Evolutionary conservation across 2,797 vertebrate species (phyloP).

Genomic region (Coluber constrictor): DNA sequence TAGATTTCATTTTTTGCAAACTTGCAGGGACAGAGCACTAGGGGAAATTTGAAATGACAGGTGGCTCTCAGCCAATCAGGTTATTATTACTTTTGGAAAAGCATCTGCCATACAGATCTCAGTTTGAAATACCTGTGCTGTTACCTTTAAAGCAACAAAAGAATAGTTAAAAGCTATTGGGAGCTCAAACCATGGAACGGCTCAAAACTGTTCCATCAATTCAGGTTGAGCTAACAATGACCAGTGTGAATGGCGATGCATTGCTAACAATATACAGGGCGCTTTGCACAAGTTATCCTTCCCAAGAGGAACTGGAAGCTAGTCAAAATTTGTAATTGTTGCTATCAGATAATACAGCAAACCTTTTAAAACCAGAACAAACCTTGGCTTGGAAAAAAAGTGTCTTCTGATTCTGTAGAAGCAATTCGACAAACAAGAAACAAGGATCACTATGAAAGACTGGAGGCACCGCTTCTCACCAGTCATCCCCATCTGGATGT

Average conservation of each 20-base stretch:
- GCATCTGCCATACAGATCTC: no score
- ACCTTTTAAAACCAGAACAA: background rate
- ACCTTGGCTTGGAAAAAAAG: background rate
- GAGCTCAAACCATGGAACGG: background rate
- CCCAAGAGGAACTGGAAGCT: background rate
- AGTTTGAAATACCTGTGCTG: background rate
- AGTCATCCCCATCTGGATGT: background rate
- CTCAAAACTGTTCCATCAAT: background rate
- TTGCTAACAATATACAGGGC: background rate
- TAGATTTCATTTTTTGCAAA: background rate
- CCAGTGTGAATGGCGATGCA: background rate
- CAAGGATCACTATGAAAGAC: background rate
- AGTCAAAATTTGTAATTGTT: background rate
- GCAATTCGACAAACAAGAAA: background rate
- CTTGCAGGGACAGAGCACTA: background rate
- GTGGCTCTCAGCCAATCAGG: background rate
- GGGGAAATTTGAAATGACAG: background rate
- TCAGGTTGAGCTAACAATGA: background rate
- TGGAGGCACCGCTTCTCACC: background rate
- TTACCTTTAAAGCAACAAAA: background rate
- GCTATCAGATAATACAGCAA: background rate
- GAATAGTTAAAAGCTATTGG: background rate
- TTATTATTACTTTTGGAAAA: background rate
- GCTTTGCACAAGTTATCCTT: background rate
- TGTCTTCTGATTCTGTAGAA: background rate